phyloP scores from a whole-genome alignment of 1,140 invertebrate species.

The Mya arenaria region DNA sequence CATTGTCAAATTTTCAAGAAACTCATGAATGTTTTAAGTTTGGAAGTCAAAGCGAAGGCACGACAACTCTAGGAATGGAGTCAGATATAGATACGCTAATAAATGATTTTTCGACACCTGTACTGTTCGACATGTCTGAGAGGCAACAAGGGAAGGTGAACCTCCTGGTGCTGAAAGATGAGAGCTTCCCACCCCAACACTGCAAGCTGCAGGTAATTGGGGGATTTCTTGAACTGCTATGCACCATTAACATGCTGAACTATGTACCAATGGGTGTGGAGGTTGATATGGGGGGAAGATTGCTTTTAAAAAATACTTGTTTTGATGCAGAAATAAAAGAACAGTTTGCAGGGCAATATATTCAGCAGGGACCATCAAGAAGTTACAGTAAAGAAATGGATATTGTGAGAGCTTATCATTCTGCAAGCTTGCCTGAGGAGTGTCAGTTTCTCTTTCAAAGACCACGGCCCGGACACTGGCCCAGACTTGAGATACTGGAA shows the following conservation, averaged over 20 bases:
- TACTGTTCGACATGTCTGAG: not conserved
- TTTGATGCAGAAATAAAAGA: not conserved
- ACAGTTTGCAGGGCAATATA: not conserved
- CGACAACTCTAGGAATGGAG: not conserved
- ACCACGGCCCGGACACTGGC: not conserved
- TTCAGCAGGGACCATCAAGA: not conserved
- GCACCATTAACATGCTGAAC: not conserved
- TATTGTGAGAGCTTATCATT: not conserved
- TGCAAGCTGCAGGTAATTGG: not conserved
- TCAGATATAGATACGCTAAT: not conserved
- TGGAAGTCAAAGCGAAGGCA: not conserved
- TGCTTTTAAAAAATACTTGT: not conserved
- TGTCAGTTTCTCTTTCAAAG: not conserved
- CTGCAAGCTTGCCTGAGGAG: not conserved
- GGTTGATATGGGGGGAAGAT: not conserved
- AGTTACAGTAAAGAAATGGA: not conserved
- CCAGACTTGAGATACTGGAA: not conserved
- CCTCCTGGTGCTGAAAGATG: not conserved
- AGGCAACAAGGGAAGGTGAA: not conserved
- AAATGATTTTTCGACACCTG: not conserved
- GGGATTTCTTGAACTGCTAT: no score
- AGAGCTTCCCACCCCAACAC: not conserved
- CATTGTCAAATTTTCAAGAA: not conserved
- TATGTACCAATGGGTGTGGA: not conserved
- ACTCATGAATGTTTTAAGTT: not conserved